Conservation (phyloP, 2,888 invertebrate species). For the Iselma pallidipennis region DNA sequence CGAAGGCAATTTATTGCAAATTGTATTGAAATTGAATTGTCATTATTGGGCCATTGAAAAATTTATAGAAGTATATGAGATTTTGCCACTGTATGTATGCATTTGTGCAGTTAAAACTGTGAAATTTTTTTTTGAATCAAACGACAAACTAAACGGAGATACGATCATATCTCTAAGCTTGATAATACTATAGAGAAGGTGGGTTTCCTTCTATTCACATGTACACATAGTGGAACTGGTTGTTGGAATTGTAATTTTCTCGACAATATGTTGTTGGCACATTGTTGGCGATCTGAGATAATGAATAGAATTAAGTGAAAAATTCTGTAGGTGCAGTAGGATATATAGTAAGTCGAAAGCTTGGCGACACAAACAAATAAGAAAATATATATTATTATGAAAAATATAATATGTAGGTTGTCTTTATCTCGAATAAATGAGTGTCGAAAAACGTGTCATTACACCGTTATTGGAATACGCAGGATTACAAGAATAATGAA, state of each 20-base stretch:
- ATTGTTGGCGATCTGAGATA: not conserved
- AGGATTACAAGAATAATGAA: conserved; percentile 1
- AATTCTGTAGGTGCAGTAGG: not conserved
- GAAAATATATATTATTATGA: too few relatives aligned
- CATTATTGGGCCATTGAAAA: not conserved
- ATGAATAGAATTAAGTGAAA: not conserved
- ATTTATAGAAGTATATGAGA: not conserved
- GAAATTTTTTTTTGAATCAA: too few relatives aligned
- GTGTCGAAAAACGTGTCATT: not conserved
- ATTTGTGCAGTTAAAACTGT: too few relatives aligned
- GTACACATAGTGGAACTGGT: not conserved
- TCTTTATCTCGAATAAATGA: not conserved
- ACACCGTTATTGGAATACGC: not conserved
- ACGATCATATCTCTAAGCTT: not conserved
- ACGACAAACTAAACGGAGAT: not conserved
- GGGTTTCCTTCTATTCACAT: not conserved
- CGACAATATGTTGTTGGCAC: not conserved
- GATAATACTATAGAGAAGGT: not conserved
- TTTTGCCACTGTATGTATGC: not conserved
- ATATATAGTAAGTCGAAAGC: not conserved
- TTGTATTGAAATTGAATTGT: conserved; percentile 12
- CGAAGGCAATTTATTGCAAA: conserved; percentile 5
- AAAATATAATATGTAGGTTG: too few relatives aligned
- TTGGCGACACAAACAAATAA: too few relatives aligned
- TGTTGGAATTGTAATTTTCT: not conserved